Evolutionary conservation across 2,888 invertebrate species (phyloP), one percentile per base, ranked within the genome.

Genomic region (Ormyrus nitidulus): DNA sequence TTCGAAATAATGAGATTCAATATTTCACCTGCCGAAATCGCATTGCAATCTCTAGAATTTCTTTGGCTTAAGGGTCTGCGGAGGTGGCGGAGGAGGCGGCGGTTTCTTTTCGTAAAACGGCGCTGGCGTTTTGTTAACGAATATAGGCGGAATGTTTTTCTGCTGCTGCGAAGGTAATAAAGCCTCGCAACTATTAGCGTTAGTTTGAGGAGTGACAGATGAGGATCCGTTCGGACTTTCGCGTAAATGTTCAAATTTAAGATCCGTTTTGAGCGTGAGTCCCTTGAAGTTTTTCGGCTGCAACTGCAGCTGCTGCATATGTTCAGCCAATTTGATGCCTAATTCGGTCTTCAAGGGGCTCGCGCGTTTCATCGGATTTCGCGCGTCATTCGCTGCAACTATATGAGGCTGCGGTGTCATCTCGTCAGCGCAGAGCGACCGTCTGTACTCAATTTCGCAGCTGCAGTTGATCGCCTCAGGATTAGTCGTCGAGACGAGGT

Each of bases 401-500:
- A 34, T 34, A 34, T 34, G 34, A 34, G 34, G 34, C 8, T 19
- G 54, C 9, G 51, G 9, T 7, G 59, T 5, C n/a, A 9, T 48
- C 48, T 64, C 70, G 19, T 34, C 72, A 10, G 11, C 10, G 9
- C 19, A 6, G 6, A 44, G 19, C 11, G 89, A 88, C 73, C 87
- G 88, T 53, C 88, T 85, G 10, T 84, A 84, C 58, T 89, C 89
- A 86, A 91, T 92, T 88, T 91, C 91, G 83, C 88, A 88, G 84
- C 90, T 90, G 73, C 85, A 85, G 77, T 86, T 91, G 81, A 92
- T 92, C 70, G 91, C 92, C 82, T 92, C 91, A 81, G 92, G 91
- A 87, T 95, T 95, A 59, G 95, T 95, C 4, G 95, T 94, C 0
- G 93, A 95, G 5, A 94, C 91, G 77, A 95, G 90, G 81, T 92